These are phyloP conservation scores for Cepaea nemoralis DNA, from an alignment of 1,140 invertebrate genomes.

Conservation along the genomic window DNA sequence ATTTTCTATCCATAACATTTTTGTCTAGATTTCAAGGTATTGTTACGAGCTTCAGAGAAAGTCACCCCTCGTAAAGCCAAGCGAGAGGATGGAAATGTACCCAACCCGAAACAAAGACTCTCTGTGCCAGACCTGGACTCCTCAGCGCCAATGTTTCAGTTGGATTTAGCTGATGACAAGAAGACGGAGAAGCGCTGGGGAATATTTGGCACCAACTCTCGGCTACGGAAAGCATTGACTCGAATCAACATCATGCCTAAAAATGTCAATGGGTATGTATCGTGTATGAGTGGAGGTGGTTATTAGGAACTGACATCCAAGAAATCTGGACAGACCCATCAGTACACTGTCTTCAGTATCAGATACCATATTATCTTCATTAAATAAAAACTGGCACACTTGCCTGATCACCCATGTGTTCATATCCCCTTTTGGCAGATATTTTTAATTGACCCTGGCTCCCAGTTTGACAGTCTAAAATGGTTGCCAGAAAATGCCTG, in stretches of 20 bases:
- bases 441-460: too few species aligned
- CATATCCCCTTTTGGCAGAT: too few species aligned
- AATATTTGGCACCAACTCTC: conserved; percentile 82
- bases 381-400: too few species aligned
- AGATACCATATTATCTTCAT: too few species aligned
- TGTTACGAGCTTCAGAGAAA: conserved; percentile 84
- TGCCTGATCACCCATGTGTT: too few species aligned
- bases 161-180: conserved; percentile 49
- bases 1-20: too few species aligned
- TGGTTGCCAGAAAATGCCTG: too few species aligned
- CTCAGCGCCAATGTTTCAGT: conserved; percentile 49
- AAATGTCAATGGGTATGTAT: conserved; percentile 66
- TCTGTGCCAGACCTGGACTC: conserved; percentile 68
- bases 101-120: conserved; percentile 72
- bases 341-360: too few species aligned
- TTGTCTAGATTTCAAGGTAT: conserved; percentile 81
- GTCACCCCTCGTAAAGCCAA: conserved; percentile 56
- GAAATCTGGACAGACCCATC: too few species aligned
- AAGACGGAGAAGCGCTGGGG: conserved; percentile 74
- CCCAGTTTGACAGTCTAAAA: too few species aligned
- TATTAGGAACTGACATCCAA: too few species aligned
- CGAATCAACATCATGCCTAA: conserved; percentile 93
- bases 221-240: conserved; percentile 88
- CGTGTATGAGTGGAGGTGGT: too few species aligned
- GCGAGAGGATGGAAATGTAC: conserved; percentile 63